These are phyloP conservation scores for Sebastes taczanowskii DNA, from an alignment of 2,797 vertebrate species.

Conservation along the genomic window DNA sequence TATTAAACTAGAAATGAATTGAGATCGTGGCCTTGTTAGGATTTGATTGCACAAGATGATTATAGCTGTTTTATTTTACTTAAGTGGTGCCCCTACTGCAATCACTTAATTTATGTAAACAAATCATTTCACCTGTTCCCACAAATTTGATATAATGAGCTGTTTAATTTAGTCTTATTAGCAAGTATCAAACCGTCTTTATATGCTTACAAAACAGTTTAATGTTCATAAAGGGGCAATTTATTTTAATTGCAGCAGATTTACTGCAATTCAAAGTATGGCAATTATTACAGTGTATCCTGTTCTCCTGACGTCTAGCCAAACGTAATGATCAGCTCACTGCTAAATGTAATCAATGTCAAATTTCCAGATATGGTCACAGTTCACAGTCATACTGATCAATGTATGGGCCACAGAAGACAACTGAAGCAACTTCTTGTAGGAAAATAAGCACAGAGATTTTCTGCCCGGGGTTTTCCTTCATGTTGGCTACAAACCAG, in stretches of 20 bases:
- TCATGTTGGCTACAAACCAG: slow-evolving; percentile 28
- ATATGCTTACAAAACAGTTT: neutral
- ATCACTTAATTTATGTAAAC: neutral
- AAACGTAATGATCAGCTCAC: neutral
- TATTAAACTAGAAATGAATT: neutral
- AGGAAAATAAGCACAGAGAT: slow-evolving; percentile 17
- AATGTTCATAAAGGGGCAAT: neutral
- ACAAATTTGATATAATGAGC: slow-evolving; percentile 1
- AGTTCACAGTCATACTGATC: neutral
- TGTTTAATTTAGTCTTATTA: neutral
- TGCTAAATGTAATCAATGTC: slow-evolving; percentile 5
- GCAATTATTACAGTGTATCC: neutral
- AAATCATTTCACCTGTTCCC: neutral
- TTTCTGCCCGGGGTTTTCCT: slow-evolving; percentile 21
- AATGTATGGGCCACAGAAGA: neutral
- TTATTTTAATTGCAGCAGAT: neutral
- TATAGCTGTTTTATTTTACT: neutral
- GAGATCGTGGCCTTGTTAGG: neutral
- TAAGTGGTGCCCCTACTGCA: neutral
- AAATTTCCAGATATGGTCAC: slow-evolving; percentile 19
- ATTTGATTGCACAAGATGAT: neutral
- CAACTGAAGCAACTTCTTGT: neutral
- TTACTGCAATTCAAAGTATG: neutral
- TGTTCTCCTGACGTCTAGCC: neutral
- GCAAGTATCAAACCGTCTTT: neutral